Evolutionary conservation across 2,113 vertebrate genomes (phyloP).

Genomic region (Centropus bengalensis): DNA sequence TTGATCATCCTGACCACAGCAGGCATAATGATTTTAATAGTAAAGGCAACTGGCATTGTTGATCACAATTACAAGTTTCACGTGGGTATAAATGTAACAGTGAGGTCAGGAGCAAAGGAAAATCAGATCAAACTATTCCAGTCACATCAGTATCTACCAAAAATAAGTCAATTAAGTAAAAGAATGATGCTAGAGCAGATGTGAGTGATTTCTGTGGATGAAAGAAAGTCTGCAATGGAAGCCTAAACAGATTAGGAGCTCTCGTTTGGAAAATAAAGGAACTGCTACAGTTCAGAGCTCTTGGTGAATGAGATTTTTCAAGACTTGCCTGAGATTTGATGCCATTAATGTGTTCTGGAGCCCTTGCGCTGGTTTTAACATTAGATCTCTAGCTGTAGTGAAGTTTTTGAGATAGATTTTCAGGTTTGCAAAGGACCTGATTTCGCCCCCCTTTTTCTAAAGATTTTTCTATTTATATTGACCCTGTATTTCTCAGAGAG

Average conservation of each 20-base stretch:
- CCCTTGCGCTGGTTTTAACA: background rate
- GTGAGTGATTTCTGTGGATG: background rate
- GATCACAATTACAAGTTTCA: background rate
- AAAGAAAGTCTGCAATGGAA: background rate
- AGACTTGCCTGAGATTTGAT: background rate
- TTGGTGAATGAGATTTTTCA: background rate
- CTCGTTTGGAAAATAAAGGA: background rate
- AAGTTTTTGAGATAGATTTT: background rate
- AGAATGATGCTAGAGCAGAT: background rate
- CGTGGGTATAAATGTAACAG: background rate
- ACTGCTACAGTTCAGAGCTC: background rate
- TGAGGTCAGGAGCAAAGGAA: background rate
- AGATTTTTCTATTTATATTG: background rate
- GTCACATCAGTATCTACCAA: background rate
- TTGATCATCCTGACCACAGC: background rate
- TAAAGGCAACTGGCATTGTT: background rate
- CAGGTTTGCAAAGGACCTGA: background rate
- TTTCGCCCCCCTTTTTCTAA: background rate
- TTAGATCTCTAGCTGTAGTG: background rate
- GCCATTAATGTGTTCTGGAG: background rate
- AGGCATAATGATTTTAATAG: background rate
- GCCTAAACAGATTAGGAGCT: background rate
- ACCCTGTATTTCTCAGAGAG: background rate
- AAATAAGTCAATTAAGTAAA: slow-evolving; percentile 8
- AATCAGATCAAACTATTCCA: background rate